Percentiles rank a stretch among this genome's conserved stretches.
These are phyloP conservation scores for Delphinapterus leucas DNA, from an alignment of 2,113 vertebrate species.

Conservation along the genomic window DNA sequence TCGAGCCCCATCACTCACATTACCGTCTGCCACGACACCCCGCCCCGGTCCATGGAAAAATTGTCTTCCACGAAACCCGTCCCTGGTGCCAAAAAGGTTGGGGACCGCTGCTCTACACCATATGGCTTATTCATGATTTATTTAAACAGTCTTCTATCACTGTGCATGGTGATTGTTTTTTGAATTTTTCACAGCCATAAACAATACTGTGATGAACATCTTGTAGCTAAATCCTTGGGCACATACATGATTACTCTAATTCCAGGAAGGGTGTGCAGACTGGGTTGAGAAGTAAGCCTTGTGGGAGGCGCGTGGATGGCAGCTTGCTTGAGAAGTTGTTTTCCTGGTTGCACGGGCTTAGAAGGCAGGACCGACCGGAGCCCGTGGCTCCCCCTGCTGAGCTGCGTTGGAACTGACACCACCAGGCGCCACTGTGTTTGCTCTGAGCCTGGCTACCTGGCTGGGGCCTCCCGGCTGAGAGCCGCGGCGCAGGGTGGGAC, in stretches of 20 bases:
- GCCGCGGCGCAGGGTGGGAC: not conserved
- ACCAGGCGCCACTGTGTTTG: not conserved
- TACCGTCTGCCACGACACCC: too few relatives aligned
- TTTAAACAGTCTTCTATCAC: not conserved
- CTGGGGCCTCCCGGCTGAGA: not conserved
- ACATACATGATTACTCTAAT: not conserved
- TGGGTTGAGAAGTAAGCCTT: slow-evolving; percentile 15
- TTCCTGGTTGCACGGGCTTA: not conserved
- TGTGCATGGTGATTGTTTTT: not conserved
- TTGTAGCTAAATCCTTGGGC: not conserved
- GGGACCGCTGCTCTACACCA: not conserved
- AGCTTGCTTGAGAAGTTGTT: slow-evolving; percentile 6
- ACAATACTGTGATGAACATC: slow-evolving; percentile 11
- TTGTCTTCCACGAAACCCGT: too few relatives aligned
- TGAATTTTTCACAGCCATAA: not conserved
- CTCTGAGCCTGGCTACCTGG: not conserved
- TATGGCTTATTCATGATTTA: not conserved
- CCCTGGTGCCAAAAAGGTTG: too few relatives aligned
- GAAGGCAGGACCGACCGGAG: not conserved
- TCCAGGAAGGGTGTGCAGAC: not conserved
- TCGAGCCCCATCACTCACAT: too few relatives aligned
- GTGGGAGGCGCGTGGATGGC: not conserved
- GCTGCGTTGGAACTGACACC: not conserved
- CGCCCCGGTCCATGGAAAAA: too few relatives aligned
- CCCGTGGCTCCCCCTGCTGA: slow-evolving; percentile 4